Base-by-base conservation (phyloP, 2,113 vertebrate genomes). In the Siniperca knerii region DNA sequence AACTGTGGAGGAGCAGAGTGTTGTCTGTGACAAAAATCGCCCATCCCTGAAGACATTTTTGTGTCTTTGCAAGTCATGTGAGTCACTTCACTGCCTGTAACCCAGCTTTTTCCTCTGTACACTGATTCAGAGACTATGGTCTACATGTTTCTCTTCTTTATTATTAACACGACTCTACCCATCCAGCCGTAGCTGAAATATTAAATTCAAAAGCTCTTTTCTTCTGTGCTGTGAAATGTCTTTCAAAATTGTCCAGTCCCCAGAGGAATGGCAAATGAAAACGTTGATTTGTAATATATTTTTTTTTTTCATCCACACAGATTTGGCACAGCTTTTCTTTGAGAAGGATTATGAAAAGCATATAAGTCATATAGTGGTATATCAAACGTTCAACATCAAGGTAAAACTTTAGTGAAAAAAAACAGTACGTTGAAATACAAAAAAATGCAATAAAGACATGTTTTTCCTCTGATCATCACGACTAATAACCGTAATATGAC, bases 61-160 rank as follows among this genome's bases (percentile, higher is more conserved):
- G 62, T 61, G 71, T 75, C 79, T 88, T 78, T 79, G 78, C 50
- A 54, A 86, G 75, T 89, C 74, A 76, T 87, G 71, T 12, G 79
- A 88, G 71, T 82, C 78, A 78, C 84, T 81, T 85, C 48, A 8
- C 73, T 64, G 73, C 33, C 62, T 55, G 76, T 13, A 67, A 15
- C 64, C 37, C 40, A 20, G 60, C 48, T 68, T 82, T 66, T 70
- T 37, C 40, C 65, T 55, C 55, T 75, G 10, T 15, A 8, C 42
- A 35, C 50, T 37, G 78, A 86, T 40, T 58, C 79, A 57, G 55
- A 75, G 81, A 54, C 50, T 46, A 29, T 58, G 54, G 46, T 78
- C 71, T 55, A 40, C 52, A 60, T 57, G 62, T 80, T 79, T 78
- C 82, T 85, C 33, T 86, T 67, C 69, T 87, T 68, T 81, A 77